Percentiles rank a stretch among this genome's conserved stretches.
These are phyloP conservation scores for Notiomystis cincta DNA, from an alignment of 2,113 vertebrate genomes.

Conservation along the genomic window DNA sequence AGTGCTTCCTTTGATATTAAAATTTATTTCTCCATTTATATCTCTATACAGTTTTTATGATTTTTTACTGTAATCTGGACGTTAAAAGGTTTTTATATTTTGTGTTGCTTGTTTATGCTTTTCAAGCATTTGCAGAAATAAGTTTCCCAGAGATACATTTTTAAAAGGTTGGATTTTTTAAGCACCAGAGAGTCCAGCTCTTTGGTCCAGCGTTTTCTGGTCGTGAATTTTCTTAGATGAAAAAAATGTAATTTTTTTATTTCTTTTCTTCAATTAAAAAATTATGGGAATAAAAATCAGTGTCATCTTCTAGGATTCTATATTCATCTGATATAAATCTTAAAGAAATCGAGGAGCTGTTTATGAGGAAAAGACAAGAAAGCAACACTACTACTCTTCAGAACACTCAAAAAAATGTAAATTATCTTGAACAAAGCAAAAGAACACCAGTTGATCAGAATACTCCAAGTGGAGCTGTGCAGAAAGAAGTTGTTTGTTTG, in stretches of 20 bases:
- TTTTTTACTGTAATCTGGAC: not conserved
- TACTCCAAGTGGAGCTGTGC: not conserved
- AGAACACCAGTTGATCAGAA: not conserved
- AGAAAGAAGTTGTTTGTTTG: conserved; percentile 10
- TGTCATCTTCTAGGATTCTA: conserved; percentile 66
- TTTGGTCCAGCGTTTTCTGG: not conserved
- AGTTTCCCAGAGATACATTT: not conserved
- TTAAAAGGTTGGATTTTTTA: not conserved
- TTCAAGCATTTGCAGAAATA: not conserved
- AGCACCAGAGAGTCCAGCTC: not conserved
- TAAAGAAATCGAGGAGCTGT: conserved; percentile 67
- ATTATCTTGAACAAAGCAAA: not conserved
- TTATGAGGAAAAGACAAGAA: conserved; percentile 51
- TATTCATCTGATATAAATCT: conserved; percentile 75
- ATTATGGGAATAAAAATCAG: not conserved
- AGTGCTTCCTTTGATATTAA: not conserved
- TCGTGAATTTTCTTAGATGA: not conserved
- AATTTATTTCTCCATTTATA: not conserved
- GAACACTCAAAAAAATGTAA: not conserved
- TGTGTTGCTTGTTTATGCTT: not conserved
- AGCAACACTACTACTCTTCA: not conserved
- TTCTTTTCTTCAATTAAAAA: not conserved
- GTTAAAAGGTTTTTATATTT: not conserved
- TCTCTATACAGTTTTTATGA: not conserved
- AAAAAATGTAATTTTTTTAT: not conserved